A percentile compares a stretch with the other conserved stretches of the same genome.
Evolutionary conservation across 2,888 invertebrate genomes (phyloP).

Genomic region (Boloria selene): DNA sequence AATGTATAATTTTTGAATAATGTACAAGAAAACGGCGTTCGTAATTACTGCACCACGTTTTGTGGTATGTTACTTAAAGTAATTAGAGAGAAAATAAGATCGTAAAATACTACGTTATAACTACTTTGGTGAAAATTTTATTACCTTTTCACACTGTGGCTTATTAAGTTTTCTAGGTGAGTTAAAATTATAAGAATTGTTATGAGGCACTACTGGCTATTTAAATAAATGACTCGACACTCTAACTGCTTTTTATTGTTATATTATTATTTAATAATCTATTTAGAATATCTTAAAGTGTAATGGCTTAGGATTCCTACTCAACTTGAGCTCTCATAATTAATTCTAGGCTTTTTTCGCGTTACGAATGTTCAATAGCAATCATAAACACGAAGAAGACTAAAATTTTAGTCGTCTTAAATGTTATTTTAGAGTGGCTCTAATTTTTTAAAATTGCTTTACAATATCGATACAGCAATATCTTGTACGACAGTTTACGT

Average conservation of each 20-base stretch:
- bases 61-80: conserved; percentile 56
- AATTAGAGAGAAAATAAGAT: conserved; percentile 56
- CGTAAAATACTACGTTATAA: conserved; percentile 44
- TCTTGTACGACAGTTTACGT: conserved; percentile 43
- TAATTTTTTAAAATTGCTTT: conserved; percentile 15
- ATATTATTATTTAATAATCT: not conserved
- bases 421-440: not conserved
- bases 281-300: no score
- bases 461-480: conserved; percentile 29
- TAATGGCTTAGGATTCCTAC: no score
- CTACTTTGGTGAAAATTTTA: conserved; percentile 34
- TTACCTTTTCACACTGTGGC: conserved; percentile 24
- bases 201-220: conserved; percentile 10
- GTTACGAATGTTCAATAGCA: no score
- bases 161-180: conserved; percentile 15
- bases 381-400: no score
- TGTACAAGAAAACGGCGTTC: conserved; percentile 47
- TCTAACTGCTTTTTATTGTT: not conserved
- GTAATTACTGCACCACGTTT: conserved; percentile 59
- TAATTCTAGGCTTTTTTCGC: not conserved
- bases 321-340: no score
- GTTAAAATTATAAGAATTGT: conserved; percentile 16
- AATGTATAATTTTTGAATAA: conserved; percentile 26
- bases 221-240: not conserved
- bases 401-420: no score